phyloP scores from a whole-genome alignment of 2,113 vertebrate species.

The Procavia capensis region DNA sequence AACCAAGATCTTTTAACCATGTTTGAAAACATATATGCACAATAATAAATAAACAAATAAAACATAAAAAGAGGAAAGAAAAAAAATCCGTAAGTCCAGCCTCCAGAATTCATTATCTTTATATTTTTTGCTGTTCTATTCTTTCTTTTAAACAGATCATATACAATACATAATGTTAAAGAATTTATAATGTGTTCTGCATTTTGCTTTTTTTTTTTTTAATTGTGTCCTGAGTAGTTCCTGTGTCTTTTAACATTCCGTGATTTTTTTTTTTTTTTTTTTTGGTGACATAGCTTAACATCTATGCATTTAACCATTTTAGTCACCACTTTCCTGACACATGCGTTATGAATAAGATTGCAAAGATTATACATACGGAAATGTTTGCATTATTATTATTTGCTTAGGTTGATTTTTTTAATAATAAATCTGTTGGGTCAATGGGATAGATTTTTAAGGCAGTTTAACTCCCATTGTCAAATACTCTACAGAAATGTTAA shows the following conservation, averaged over 20 bases:
- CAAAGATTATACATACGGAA: not conserved
- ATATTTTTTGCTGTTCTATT: not conserved
- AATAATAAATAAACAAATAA: not conserved
- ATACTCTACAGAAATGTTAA: not conserved
- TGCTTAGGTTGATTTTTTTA: constrained; percentile 13
- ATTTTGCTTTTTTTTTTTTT: not conserved
- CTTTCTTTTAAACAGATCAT: not conserved
- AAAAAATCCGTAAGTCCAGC: not conserved
- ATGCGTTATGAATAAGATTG: not conserved
- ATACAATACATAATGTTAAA: not conserved
- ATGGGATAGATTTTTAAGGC: not conserved
- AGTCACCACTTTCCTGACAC: not conserved
- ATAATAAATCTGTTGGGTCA: not conserved
- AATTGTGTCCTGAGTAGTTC: not conserved
- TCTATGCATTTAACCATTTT: not conserved
- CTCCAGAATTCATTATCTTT: not conserved
- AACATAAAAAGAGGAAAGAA: not conserved
- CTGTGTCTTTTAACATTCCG: not conserved
- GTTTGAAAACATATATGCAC: not conserved
- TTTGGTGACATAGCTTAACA: not conserved
- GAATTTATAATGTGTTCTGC: not conserved
- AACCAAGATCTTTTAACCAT: not conserved
- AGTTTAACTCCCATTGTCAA: not conserved
- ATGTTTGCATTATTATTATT: not conserved
- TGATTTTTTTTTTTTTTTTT: not conserved